phyloP scores from a whole-genome alignment of 2,113 vertebrate genomes.

The Protobothrops flavoviridis region DNA sequence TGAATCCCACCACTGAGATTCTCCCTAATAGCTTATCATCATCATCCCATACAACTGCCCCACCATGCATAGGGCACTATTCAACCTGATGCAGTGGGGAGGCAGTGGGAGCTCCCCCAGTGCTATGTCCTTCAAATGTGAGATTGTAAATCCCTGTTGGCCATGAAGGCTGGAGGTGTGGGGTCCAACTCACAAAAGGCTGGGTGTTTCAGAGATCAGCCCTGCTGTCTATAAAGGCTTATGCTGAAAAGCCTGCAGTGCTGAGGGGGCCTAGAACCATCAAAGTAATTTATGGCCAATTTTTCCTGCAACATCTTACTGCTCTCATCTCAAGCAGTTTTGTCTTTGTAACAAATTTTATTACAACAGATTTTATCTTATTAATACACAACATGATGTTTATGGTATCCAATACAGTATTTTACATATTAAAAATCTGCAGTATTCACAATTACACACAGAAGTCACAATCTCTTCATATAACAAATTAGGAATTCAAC shows the following conservation, averaged over 20 bases:
- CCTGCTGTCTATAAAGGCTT: background rate
- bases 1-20: background rate
- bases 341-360: constrained; percentile 9
- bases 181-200: background rate
- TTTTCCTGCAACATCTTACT: constrained; percentile 41
- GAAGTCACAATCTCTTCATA: constrained; percentile 31
- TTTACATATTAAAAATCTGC: background rate
- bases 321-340: constrained; percentile 23
- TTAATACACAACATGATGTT: constrained; percentile 8
- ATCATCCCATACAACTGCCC: background rate
- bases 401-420: constrained; percentile 12
- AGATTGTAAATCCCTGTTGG: background rate
- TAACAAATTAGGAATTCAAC: constrained; percentile 40
- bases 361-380: constrained; percentile 39
- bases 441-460: constrained; percentile 31
- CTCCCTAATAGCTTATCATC: background rate
- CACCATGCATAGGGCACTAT: background rate
- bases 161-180: background rate
- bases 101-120: background rate
- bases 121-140: background rate
- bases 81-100: background rate
- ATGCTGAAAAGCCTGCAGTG: constrained; percentile 61
- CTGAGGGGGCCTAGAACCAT: constrained; percentile 49
- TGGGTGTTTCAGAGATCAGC: background rate
- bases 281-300: constrained; percentile 50